phyloP scores from a whole-genome alignment of 2,888 invertebrate genomes.

The Agapostemon virescens region DNA sequence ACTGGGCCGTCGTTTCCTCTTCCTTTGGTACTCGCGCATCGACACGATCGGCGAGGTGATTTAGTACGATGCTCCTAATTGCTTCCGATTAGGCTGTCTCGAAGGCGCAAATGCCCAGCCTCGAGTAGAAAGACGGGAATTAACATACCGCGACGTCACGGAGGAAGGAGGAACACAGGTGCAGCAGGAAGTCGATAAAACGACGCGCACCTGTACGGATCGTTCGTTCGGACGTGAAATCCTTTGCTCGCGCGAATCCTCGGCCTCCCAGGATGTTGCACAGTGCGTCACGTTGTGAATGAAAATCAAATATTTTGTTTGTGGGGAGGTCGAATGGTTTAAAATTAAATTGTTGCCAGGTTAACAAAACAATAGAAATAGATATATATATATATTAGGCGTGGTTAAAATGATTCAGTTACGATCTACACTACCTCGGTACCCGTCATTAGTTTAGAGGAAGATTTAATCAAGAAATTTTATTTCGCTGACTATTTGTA shows the following conservation, averaged over 20 bases:
- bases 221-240: slow-evolving; percentile 30
- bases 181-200: slow-evolving; percentile 74
- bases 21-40: slow-evolving; percentile 34
- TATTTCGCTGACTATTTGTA: too few relatives aligned
- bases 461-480: too few relatives aligned
- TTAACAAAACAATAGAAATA: too few relatives aligned
- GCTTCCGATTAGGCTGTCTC: slow-evolving; percentile 47
- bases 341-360: too few relatives aligned
- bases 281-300: too few relatives aligned
- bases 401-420: too few relatives aligned
- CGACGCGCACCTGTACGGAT: slow-evolving; percentile 16
- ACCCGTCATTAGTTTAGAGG: too few relatives aligned
- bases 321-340: too few relatives aligned
- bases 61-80: slow-evolving; percentile 54
- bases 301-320: too few relatives aligned
- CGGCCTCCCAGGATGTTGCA: background rate
- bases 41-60: slow-evolving; percentile 44
- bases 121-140: slow-evolving; percentile 64
- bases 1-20: slow-evolving; percentile 44
- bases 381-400: too few relatives aligned
- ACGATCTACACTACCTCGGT: too few relatives aligned
- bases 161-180: slow-evolving; percentile 70
- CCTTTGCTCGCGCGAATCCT: slow-evolving; percentile 21
- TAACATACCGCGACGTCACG: slow-evolving; percentile 64
- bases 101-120: slow-evolving; percentile 58